phyloP scores from a whole-genome alignment of 2,888 invertebrate species.

The Julus scandinavius region DNA sequence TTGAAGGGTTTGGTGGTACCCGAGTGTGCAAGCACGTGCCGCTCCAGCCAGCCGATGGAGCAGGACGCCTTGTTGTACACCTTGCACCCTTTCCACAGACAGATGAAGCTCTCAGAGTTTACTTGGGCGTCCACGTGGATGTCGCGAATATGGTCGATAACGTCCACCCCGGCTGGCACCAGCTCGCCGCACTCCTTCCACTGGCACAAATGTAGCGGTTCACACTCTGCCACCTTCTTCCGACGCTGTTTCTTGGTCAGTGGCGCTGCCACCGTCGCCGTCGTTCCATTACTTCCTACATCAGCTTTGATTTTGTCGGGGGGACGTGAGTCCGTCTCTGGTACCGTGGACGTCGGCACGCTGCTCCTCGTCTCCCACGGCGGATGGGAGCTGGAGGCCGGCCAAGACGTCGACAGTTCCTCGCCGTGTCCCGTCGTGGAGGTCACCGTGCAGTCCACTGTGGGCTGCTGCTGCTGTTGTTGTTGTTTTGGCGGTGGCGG shows the following conservation, averaged over 20 bases:
- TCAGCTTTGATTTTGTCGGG: not conserved
- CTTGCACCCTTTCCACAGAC: constrained; percentile 94
- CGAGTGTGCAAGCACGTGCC: constrained; percentile 90
- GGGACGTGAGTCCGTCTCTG: not conserved
- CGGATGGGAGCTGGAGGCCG: not conserved
- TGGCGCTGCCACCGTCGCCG: no score
- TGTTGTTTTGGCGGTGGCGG: not conserved
- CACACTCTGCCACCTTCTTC: not conserved
- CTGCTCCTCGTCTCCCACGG: constrained; percentile 13
- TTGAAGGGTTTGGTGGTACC: constrained; percentile 92
- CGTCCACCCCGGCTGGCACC: constrained; percentile 61
- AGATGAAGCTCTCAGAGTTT: constrained; percentile 82
- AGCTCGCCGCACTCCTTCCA: constrained; percentile 64
- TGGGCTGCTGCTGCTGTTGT: not conserved
- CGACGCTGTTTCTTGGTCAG: not conserved
- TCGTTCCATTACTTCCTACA: not conserved
- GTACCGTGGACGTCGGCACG: constrained; percentile 9
- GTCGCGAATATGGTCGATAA: constrained; percentile 70
- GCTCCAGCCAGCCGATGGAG: constrained; percentile 91
- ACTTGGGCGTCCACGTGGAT: constrained; percentile 88
- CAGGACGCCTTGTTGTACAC: constrained; percentile 92
- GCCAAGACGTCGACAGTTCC: constrained; percentile 23
- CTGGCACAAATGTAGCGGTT: constrained; percentile 60
- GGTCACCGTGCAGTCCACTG: not conserved
- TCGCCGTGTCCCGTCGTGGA: not conserved